Evolutionary conservation across 1,140 invertebrate genomes (phyloP).

Genomic region (Drosophila truncata): DNA sequence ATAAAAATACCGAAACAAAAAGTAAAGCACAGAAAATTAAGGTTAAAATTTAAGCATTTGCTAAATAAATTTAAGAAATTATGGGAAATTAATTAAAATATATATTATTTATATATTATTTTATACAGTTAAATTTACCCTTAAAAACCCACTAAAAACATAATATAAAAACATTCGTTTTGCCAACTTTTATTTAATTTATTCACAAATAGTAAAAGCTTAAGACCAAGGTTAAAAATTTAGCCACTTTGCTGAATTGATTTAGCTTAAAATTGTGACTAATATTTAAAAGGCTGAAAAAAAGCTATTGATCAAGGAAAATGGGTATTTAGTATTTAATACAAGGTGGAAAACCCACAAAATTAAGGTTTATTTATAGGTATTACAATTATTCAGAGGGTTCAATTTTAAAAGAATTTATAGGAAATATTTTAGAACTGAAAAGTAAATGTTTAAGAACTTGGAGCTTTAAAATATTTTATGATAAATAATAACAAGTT

Average conservation of each 20-base stretch:
- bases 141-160: background rate
- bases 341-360: background rate
- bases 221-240: slow-evolving; percentile 17
- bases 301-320: slow-evolving; percentile 16
- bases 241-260: slow-evolving; percentile 20
- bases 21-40: slow-evolving; percentile 49
- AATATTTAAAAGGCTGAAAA: slow-evolving; percentile 12
- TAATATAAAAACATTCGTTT: background rate
- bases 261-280: slow-evolving; percentile 19
- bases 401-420: background rate
- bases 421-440: background rate
- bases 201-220: slow-evolving; percentile 13
- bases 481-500: background rate
- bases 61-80: slow-evolving; percentile 16
- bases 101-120: background rate
- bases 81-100: background rate
- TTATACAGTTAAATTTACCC: background rate
- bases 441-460: no score
- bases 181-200: slow-evolving; percentile 1
- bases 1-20: slow-evolving; percentile 15
- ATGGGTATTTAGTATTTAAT: slow-evolving; percentile 4
- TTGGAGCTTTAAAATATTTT: background rate
- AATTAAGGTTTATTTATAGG: background rate
- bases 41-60: slow-evolving; percentile 56
- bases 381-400: background rate